phyloP scores from a whole-genome alignment of 1,140 invertebrate species.

The Calliopsis andreniformis region DNA sequence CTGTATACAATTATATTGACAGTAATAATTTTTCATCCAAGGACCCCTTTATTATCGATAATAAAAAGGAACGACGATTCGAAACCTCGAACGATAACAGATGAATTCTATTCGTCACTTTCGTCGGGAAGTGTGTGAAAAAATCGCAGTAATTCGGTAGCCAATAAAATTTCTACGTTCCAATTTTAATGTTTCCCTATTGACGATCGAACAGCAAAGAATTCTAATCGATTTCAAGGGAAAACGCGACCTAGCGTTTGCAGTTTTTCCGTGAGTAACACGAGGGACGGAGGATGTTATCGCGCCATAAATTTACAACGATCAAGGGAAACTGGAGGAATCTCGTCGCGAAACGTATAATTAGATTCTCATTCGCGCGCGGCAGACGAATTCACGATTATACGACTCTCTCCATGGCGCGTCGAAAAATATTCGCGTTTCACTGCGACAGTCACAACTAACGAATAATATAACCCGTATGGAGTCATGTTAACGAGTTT shows the following conservation, averaged over 20 bases:
- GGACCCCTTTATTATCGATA: too few species aligned
- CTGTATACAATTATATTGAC: too few species aligned
- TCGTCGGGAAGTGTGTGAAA: too few species aligned
- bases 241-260: not conserved
- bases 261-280: not conserved
- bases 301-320: slow-evolving; percentile 3
- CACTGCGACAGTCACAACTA: slow-evolving; percentile 16
- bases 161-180: too few species aligned
- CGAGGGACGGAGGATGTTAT: not conserved
- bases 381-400: slow-evolving; percentile 20
- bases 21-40: too few species aligned
- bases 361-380: not conserved
- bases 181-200: too few species aligned
- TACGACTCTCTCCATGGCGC: not conserved
- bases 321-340: not conserved
- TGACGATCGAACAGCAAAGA: not conserved
- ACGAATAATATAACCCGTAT: slow-evolving; percentile 7
- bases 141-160: too few species aligned
- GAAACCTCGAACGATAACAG: too few species aligned
- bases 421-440: slow-evolving; percentile 30
- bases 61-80: too few species aligned
- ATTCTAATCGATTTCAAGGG: not conserved
- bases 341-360: not conserved
- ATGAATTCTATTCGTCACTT: too few species aligned
- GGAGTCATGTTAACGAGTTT: slow-evolving; percentile 41